phyloP scores from a whole-genome alignment of 2,113 vertebrate genomes.

The Pampusana beccarii region DNA sequence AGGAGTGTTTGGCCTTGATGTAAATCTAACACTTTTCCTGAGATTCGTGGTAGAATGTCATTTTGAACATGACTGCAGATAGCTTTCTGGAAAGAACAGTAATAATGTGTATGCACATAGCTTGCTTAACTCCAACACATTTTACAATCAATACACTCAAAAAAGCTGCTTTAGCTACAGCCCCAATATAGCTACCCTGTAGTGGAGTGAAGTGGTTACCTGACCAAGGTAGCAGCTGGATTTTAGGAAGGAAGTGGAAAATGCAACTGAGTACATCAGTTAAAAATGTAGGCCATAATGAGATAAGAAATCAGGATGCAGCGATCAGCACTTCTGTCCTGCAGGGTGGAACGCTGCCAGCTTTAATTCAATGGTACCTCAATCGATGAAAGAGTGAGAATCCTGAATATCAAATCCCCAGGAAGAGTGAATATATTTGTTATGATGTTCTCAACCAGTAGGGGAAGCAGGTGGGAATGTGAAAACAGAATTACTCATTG shows the following conservation, averaged over 20 bases:
- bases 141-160: not conserved
- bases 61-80: not conserved
- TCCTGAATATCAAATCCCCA: slow-evolving; percentile 26
- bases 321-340: slow-evolving; percentile 47
- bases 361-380: slow-evolving; percentile 41
- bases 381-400: slow-evolving; percentile 38
- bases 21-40: not conserved
- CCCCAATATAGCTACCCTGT: not conserved
- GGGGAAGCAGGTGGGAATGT: slow-evolving; percentile 32
- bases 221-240: not conserved
- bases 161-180: not conserved
- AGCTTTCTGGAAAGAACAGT: not conserved
- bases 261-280: not conserved
- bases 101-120: not conserved
- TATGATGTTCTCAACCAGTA: slow-evolving; percentile 26
- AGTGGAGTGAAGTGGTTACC: not conserved
- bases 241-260: not conserved
- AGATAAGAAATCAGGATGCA: slow-evolving; percentile 32
- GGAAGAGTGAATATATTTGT: not conserved
- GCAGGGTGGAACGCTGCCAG: slow-evolving; percentile 29
- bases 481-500: slow-evolving; percentile 31
- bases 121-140: not conserved
- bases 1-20: not conserved
- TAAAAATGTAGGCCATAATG: slow-evolving; percentile 17
- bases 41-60: not conserved